Evolutionary conservation across 2,113 vertebrate genomes (phyloP), one percentile per base, ranked within the genome.

Genomic region (Dromiciops gliroides): DNA sequence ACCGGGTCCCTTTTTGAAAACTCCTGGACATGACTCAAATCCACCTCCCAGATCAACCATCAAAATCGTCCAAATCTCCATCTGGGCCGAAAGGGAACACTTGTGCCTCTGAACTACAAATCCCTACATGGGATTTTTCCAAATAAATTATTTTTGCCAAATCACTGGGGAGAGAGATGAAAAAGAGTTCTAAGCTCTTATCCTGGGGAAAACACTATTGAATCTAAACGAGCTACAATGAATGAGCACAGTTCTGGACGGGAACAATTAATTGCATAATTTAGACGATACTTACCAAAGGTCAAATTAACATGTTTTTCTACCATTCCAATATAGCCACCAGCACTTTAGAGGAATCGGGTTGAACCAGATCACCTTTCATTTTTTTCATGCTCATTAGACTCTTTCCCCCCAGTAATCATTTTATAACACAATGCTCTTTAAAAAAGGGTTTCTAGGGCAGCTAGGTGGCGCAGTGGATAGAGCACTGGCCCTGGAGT

Each of bases 121-220:
- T 44, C 37, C n/a, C 16, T 44, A 90, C 14, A 12, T 94, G 26
- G 48, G 22, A 56, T 56, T 75, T 93, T 91, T 95, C 56, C 31
- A 51, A 94, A 94, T 89, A 51, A 50, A 48, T 48, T 83, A 89
- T 47, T 94, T 94, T 93, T 95, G 88, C 28, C 89, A 93, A 75
- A 11, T 93, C 91, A 94, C 67, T 94, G 53, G 90, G 89, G 37
- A 50, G 90, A 96, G 89, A 90, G 56, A 89, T 19, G 51, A 96
- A 48, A 53, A 28, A 94, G 51, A 12, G 48, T 89, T 93, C 51
- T 91, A 90, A 94, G 95, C 22, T 91, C 26, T 31, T 56, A 95
- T 94, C 95, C 89, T 95, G 94, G 93, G 53, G 95, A 93, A 95
- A 95, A 90, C 7, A 94, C 4, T 75, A 94, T 90, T 97, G 96